Evolutionary conservation across 23 tunicate genomes (phyloP).

Genomic region (Aplidium turbinatum): DNA sequence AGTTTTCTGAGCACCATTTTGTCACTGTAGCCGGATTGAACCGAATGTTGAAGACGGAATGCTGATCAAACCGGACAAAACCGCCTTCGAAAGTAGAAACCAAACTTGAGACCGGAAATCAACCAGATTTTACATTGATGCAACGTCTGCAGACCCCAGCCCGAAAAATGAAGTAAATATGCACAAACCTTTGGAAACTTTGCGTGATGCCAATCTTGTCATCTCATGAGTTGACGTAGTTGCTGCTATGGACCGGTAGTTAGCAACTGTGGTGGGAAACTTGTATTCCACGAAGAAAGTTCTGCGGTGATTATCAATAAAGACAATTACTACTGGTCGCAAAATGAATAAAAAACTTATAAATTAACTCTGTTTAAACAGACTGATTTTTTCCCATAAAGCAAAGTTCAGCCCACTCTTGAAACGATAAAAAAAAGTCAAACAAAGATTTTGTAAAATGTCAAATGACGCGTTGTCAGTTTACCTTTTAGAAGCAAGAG

Average conservation of each 20-base stretch:
- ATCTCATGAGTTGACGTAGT: slow-evolving; percentile 57
- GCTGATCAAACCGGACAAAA: slow-evolving; percentile 55
- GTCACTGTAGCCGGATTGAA: slow-evolving; percentile 44
- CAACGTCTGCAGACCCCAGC: neutral
- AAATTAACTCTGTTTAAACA: too few species aligned
- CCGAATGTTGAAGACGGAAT: slow-evolving; percentile 37
- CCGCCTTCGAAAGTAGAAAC: slow-evolving; percentile 22
- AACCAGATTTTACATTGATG: neutral
- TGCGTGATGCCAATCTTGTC: slow-evolving; percentile 74
- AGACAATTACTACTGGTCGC: too few species aligned
- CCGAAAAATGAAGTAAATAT: neutral
- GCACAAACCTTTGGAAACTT: slow-evolving; percentile 35
- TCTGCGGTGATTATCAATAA: too few species aligned
- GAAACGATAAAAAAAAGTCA: too few species aligned
- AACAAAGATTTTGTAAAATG: too few species aligned
- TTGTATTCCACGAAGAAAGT: slow-evolving; percentile 83
- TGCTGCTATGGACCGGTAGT: slow-evolving; percentile 37
- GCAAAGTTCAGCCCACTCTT: too few species aligned
- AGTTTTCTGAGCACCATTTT: slow-evolving; percentile 48
- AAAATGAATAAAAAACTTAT: too few species aligned
- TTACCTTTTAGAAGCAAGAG: too few species aligned
- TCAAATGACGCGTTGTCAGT: too few species aligned
- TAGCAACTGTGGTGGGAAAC: slow-evolving; percentile 38
- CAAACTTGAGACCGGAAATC: neutral
- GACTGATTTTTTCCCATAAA: too few species aligned